Evolutionary conservation across 1,140 invertebrate species (phyloP), one percentile per base, ranked within the genome.

Genomic region (Meteorus sp.): DNA sequence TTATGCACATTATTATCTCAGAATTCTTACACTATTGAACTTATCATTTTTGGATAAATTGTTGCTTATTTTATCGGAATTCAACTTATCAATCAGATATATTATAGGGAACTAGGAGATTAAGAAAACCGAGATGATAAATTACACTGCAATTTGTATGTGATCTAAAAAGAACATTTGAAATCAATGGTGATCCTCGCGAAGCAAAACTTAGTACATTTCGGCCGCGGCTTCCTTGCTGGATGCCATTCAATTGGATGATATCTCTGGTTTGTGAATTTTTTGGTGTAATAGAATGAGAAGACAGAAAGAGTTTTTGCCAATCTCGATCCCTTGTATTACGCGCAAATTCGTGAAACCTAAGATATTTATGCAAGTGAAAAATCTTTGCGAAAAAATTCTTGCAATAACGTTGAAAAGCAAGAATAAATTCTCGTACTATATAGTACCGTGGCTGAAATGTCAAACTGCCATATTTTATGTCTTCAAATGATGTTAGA

Each of bases 381-480:
- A 19, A 25, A 35, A 50, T 53, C 27, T 29, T 13, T 19, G 20
- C 27, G 11, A 44, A 19, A 41, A 41, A 53, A 39, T 39, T 39
- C 35, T 37, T 20, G 27, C n/a, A 27, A 53, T 23, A 25, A n/a
- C 7, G 19, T 39, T 39, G 19, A 22, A 27, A 27, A 15, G 35
- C 31, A 19, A 33, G 35, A 27, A 11, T 25, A 47, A 23, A 47
- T n/a, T n/a, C n/a, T n/a, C n/a, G 17, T 19, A 19, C 8, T 25
- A 8, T 39, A n/a, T 39, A 52, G 31, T 35, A 37, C 15, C 15
- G 53, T 41, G 29, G 48, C 35, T 68, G 59, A 54, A 63, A 66
- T 54, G 57, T 68, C 54, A 66, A 64, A 70, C 67, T 70, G 67
- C 67, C 67, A 64, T 68, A 59, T 68, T 67, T 37, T 50, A 64